Percentiles rank a stretch among this genome's conserved stretches.
These are phyloP conservation scores for Plodia interpunctella DNA, from an alignment of 1,140 invertebrate genomes.

Conservation along the genomic window DNA sequence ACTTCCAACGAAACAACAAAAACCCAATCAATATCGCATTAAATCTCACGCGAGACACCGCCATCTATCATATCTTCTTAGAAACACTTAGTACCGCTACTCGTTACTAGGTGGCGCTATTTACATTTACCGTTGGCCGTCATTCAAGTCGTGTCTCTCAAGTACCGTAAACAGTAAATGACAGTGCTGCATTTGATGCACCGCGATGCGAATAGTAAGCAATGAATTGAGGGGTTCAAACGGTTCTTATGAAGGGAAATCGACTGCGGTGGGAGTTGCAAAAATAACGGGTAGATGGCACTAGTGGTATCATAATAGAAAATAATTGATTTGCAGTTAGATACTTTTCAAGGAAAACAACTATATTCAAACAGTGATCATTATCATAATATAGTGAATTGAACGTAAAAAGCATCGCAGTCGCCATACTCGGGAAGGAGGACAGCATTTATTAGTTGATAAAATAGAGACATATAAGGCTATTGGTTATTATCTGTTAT, in stretches of 20 bases:
- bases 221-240: conserved; percentile 57
- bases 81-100: conserved; percentile 57
- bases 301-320: not conserved
- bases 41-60: conserved; percentile 18
- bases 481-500: not conserved
- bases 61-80: conserved; percentile 42
- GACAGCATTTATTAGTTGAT: too few relatives aligned
- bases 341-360: conserved; percentile 1
- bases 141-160: conserved; percentile 44
- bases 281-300: conserved; percentile 7
- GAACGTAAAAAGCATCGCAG: too few relatives aligned
- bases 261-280: conserved; percentile 3
- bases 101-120: conserved; percentile 58
- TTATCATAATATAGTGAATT: too few relatives aligned
- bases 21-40: not conserved
- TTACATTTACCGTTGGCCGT: conserved; percentile 52
- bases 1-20: not conserved
- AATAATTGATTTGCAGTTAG: not conserved
- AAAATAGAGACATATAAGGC: not conserved
- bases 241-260: conserved; percentile 29
- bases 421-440: too few relatives aligned
- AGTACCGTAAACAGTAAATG: conserved; percentile 48
- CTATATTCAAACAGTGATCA: not conserved
- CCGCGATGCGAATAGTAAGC: conserved; percentile 48
- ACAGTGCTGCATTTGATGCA: conserved; percentile 30